Evolutionary conservation across 2,113 vertebrate genomes (phyloP).

Genomic region (Colaptes auratus): DNA sequence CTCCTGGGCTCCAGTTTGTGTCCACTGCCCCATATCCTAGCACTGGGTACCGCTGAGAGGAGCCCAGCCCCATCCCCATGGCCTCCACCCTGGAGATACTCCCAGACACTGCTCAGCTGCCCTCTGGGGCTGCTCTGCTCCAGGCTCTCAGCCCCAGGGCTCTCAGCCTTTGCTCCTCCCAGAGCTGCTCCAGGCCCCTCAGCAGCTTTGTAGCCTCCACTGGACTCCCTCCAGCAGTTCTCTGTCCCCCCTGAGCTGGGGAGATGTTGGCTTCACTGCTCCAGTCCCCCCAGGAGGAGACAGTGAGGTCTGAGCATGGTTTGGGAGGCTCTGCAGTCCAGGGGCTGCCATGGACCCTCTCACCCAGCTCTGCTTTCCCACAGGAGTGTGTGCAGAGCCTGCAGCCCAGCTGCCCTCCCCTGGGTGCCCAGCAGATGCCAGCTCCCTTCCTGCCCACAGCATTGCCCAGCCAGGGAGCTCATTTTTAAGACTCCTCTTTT

Average conservation of each 20-base stretch:
- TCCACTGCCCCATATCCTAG: too few species aligned
- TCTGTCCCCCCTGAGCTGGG: background rate
- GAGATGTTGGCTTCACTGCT: background rate
- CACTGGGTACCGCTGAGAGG: too few species aligned
- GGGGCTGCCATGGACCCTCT: rapidly evolving
- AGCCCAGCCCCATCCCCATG: too few species aligned
- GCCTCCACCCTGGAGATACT: too few species aligned
- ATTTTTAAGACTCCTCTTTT: constrained; percentile 98
- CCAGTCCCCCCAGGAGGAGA: background rate
- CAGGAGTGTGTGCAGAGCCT: background rate
- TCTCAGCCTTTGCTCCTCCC: too few species aligned
- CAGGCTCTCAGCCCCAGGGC: too few species aligned
- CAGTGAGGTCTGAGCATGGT: rapidly evolving
- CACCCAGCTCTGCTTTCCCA: background rate
- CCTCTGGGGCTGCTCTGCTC: too few species aligned
- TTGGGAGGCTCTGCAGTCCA: background rate
- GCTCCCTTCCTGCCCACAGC: rapidly evolving
- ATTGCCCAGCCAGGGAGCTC: background rate
- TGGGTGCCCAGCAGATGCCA: background rate
- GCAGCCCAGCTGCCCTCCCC: rapidly evolving
- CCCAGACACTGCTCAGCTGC: too few species aligned
- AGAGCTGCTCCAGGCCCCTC: too few species aligned
- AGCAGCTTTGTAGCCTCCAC: too few species aligned
- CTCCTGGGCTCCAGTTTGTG: too few species aligned
- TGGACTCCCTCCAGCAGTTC: too few species aligned